Evolutionary conservation across 2,797 vertebrate genomes (phyloP), one percentile per base, ranked within the genome.

Genomic region (Microctenopoma steveboyesi): DNA sequence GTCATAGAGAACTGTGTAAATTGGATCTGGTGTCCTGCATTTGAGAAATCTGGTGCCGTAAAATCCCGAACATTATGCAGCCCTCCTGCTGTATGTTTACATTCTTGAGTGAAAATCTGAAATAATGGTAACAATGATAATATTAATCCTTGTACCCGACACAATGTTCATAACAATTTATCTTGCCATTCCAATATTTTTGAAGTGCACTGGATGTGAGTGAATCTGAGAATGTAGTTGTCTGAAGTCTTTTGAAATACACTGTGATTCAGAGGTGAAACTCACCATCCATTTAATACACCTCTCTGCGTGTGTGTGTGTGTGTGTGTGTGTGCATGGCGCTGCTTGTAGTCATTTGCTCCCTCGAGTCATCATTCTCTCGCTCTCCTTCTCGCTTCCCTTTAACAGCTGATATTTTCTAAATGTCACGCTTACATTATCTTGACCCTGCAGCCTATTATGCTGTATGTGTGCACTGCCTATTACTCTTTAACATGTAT

Each of bases 351-450:
- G 53, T 45, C 0, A 4, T 63, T 55, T 45, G 27, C 46, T 67
- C 52, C 22, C 3, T 47, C 46, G 9, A 46, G 7, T 46, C 7
- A 47, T 22, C 3, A 18, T 18, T 47, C 8, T 18, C 18, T 18
- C n/a, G 3, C 18, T 3, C 8, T 6, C 54, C 7, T 48, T 18
- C 18, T 75, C 74, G 40, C 22, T 40, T 69, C 47, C 33, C 60
- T 39, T 60, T 27, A 22, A 46, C 49, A 47, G n/a, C 28, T 48
- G 37, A 42, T 72, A 49, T 74, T 77, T 86, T 73, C 43, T 61
- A 89, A 89, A 88, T 88, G 82, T 85, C 83, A 81, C 37, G 30
- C 56, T 16, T 45, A 46, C 54, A 68, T 70, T 76, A 86, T 83
- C 75, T 72, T 37, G 1, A 45, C 43, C 43, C 64, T 51, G 55